phyloP scores from a whole-genome alignment of 1,140 invertebrate genomes.

The Fopius arisanus region DNA sequence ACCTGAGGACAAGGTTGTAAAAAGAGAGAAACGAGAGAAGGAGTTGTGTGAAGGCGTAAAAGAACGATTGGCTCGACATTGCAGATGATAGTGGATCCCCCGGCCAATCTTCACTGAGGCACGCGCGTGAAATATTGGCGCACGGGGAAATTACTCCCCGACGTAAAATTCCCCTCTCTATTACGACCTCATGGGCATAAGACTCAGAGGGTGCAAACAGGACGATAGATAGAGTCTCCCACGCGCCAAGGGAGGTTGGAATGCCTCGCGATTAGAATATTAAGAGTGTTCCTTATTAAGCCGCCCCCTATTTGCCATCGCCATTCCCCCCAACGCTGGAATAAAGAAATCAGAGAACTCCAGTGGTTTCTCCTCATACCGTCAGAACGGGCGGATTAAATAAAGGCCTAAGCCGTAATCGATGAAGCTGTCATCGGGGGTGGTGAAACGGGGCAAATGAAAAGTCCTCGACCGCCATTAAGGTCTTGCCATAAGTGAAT shows the following conservation, averaged over 20 bases:
- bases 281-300: slow-evolving; percentile 34
- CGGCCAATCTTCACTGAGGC: slow-evolving; percentile 51
- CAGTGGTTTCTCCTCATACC: not conserved
- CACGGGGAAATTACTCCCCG: slow-evolving; percentile 53
- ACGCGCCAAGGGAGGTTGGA: slow-evolving; percentile 8
- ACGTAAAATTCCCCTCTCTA: slow-evolving; percentile 51
- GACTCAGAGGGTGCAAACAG: slow-evolving; percentile 11
- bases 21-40: slow-evolving; percentile 20
- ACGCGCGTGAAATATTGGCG: slow-evolving; percentile 58
- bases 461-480: slow-evolving; percentile 6
- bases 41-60: slow-evolving; percentile 17
- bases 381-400: slow-evolving; percentile 10
- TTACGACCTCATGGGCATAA: slow-evolving; percentile 25
- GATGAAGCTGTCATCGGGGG: not conserved
- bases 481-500: slow-evolving; percentile 31
- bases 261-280: slow-evolving; percentile 51
- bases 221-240: slow-evolving; percentile 12
- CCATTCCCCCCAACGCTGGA: not conserved
- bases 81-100: slow-evolving; percentile 32
- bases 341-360: not conserved
- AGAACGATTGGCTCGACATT: not conserved
- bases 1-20: slow-evolving; percentile 18
- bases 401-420: slow-evolving; percentile 7
- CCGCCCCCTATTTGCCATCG: not conserved
- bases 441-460: too few species aligned